Evolutionary conservation across 2,113 vertebrate genomes (phyloP), one percentile per base, ranked within the genome.

Genomic region (Triplophysa dalaica): DNA sequence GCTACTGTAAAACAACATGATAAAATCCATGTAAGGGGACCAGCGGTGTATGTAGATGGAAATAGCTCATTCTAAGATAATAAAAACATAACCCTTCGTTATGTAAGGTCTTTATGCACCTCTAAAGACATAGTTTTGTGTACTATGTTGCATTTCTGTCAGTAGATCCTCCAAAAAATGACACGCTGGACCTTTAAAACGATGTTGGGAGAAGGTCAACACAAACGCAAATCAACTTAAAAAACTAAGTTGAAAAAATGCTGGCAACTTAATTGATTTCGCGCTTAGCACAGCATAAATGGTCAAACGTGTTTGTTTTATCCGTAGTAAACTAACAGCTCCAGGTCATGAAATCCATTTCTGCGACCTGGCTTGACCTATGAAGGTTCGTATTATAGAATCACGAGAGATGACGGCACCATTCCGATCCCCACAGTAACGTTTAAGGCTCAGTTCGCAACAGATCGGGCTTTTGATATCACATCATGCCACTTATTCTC

Each of bases 401-500:
- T 56, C 19, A 38, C 1, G 2, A 72, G 7, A 72, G 69, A 14
- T 72, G 52, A 72, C 52, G 0, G 19, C 6, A 72, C 26, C 52
- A 72, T 72, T 72, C 52, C 8, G 21, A 63, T 63, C 41, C 14
- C 54, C 8, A 41, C 43, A 75, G 73, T 26, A 63, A n/a, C 41
- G 26, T 63, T 43, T 29, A 45, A 22, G 8, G 21, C 72, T 62
- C 12, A 38, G 26, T 38, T 75, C 41, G n/a, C 38, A 75, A 21
- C 41, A 43, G 58, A 75, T 19, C 43, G 73, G 62, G 62, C 17
- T 65, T 62, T 41, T 80, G 62, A 58, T 67, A 60, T 52, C 56
- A 29, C 38, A 48, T 26, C 62, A 21, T 54, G 19, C 21, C 56
- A 54, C 73, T 64, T 67, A n/a, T 11, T 58, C 80, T 85, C 75